phyloP scores from a whole-genome alignment of 1,140 invertebrate genomes.

The Pseudomyrmex cubaensis region DNA sequence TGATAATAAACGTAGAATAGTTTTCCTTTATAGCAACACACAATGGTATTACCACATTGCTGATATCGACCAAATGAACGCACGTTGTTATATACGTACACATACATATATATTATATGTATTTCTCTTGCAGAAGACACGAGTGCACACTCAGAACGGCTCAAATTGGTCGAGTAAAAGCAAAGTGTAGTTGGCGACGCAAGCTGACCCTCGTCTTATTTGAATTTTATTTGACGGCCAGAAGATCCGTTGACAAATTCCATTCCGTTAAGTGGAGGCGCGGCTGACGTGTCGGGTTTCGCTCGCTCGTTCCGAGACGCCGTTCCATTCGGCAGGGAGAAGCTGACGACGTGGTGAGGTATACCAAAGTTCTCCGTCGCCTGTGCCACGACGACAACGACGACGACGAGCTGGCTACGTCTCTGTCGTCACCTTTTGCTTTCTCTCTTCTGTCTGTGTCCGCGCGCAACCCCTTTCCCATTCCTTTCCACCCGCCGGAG shows the following conservation, averaged over 20 bases:
- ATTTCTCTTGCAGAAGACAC: background rate
- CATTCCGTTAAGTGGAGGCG: constrained; percentile 74
- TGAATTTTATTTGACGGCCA: constrained; percentile 75
- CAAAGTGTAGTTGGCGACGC: background rate
- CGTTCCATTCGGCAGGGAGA: constrained; percentile 57
- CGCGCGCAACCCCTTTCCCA: constrained; percentile 1
- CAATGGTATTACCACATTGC: background rate
- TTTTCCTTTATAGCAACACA: background rate
- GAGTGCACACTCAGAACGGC: constrained; percentile 1
- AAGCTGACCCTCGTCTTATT: constrained; percentile 71
- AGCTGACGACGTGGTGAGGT: constrained; percentile 63
- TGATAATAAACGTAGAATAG: background rate
- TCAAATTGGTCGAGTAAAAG: constrained; percentile 50
- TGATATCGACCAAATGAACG: background rate
- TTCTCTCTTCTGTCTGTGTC: background rate
- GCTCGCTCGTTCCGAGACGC: constrained; percentile 61
- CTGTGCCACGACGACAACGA: background rate
- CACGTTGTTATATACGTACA: background rate
- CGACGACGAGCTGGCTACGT: constrained; percentile 18
- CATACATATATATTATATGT: too few relatives aligned
- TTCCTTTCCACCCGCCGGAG: constrained; percentile 19
- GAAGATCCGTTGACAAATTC: constrained; percentile 75
- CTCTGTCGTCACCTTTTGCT: constrained; percentile 15
- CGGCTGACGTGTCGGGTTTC: constrained; percentile 72
- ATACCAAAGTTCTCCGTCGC: constrained; percentile 54